These are phyloP conservation scores for Spondyliosoma cantharus DNA, from an alignment of 2,797 vertebrate genomes.

Conservation along the genomic window DNA sequence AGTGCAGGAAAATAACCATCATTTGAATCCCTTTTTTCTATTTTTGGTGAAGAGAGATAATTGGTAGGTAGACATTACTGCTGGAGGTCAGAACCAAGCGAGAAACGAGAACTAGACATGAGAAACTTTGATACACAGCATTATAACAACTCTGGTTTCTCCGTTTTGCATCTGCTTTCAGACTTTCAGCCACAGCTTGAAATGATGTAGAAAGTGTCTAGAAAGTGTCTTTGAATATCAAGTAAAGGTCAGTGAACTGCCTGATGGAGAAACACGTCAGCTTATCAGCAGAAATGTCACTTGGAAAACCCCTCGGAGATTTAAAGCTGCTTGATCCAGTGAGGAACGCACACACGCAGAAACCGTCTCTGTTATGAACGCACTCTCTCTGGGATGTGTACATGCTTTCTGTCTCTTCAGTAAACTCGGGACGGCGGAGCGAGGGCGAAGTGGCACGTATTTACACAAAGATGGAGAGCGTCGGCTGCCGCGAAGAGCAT, in stretches of 20 bases:
- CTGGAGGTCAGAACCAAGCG: not conserved
- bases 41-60: too few species aligned
- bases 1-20: too few species aligned
- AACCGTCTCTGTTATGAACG: not conserved
- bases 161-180: not conserved
- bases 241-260: constrained; percentile 10
- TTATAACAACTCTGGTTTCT: too few species aligned
- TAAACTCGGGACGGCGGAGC: constrained; percentile 31
- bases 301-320: not conserved
- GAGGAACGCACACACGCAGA: not conserved
- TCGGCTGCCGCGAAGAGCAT: constrained; percentile 15
- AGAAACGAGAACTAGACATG: too few species aligned
- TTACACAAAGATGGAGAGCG: constrained; percentile 46
- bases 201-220: too few species aligned
- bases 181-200: not conserved
- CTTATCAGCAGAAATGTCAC: not conserved
- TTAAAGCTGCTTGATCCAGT: not conserved
- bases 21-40: too few species aligned
- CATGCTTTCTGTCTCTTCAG: constrained; percentile 38
- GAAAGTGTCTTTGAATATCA: not conserved
- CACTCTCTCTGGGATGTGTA: not conserved
- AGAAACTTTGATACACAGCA: too few species aligned
- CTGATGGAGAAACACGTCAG: not conserved
- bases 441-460: constrained; percentile 51
- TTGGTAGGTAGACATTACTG: not conserved